A percentile compares a stretch with the other conserved stretches of the same genome.
Conservation (phyloP, 2,113 vertebrate species). For the Elachura formosa region DNA sequence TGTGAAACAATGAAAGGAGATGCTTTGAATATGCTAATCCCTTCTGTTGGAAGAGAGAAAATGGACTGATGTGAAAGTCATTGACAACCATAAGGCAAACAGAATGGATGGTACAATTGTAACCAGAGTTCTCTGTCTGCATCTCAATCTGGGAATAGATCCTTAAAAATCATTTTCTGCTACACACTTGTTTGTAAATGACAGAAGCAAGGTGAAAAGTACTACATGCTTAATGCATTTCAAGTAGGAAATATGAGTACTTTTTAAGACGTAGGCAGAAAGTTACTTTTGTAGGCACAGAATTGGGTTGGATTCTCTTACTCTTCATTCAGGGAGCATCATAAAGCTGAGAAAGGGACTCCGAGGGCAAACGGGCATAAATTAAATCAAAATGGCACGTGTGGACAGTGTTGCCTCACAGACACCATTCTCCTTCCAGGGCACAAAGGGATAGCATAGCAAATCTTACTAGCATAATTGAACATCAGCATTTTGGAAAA, state of each 20-base stretch:
- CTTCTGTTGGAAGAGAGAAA: not conserved
- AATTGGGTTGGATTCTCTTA: not conserved
- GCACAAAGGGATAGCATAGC: not conserved
- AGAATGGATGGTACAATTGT: not conserved
- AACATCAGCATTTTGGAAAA: not conserved
- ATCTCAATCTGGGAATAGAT: not conserved
- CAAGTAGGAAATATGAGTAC: not conserved
- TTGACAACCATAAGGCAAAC: not conserved
- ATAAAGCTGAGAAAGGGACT: not conserved
- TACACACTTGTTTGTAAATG: not conserved
- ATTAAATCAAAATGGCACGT: not conserved
- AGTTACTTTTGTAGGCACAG: not conserved
- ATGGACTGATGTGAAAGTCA: not conserved
- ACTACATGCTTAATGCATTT: not conserved
- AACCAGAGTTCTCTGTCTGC: not conserved
- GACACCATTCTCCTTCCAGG: not conserved
- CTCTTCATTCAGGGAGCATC: not conserved
- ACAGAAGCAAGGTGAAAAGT: not conserved
- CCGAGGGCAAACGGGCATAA: not conserved
- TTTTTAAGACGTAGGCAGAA: not conserved
- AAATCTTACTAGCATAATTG: not conserved
- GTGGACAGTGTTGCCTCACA: not conserved
- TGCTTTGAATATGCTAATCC: slow-evolving; percentile 20
- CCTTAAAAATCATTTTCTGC: not conserved
- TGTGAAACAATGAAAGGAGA: not conserved